Evolutionary conservation across 2,113 vertebrate species (phyloP), one percentile per base, ranked within the genome.

Genomic region (Coryphaenoides rupestris): DNA sequence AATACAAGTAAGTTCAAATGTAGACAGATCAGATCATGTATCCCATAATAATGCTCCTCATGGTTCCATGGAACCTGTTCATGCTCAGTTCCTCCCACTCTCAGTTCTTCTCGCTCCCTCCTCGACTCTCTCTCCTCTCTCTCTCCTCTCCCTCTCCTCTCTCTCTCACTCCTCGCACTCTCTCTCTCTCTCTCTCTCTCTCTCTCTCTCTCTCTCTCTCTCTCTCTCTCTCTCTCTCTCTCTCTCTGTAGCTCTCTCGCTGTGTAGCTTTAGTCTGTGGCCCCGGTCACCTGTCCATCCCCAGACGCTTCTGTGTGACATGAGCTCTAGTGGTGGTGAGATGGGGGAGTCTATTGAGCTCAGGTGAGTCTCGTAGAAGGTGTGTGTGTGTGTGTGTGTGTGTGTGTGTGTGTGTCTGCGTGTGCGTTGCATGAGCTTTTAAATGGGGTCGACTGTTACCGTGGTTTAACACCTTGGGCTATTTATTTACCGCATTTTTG

Each of bases 281-380:
- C 28, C 19, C 21, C 58, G 24, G 57, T 73, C 76, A 58, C 68
- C 72, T 70, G 68, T 66, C 68, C 69, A 7, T 70, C 61, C 62
- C 47, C 63, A 72, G 62, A 46, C 1, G 55, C 55, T 68, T n/a
- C 64, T 23, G 58, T 66, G 72, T 63, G 72, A 80, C 62, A 89
- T 89, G 87, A 88, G 84, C 74, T 84, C 75, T 70, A 78, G 74
- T 70, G 70, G 74, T 69, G 70, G 72, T 52, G 84, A 86, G 70
- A 88, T 91, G 84, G 89, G 78, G 66, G 87, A 89, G 74, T 79
- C 81, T 63, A 86, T 85, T 33, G 89, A 91, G 60, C 84, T 86
- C 72, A 87, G 90, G 89, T 90, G 81, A 91, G 89, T 84, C 69
- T 22, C 15, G 17, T 55, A 62, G 62, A 56, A 62, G 0, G 49